A percentile compares a stretch with the other conserved stretches of the same genome.
Conservation (phyloP, 2,888 invertebrate species). For the Atethmia centrago region DNA sequence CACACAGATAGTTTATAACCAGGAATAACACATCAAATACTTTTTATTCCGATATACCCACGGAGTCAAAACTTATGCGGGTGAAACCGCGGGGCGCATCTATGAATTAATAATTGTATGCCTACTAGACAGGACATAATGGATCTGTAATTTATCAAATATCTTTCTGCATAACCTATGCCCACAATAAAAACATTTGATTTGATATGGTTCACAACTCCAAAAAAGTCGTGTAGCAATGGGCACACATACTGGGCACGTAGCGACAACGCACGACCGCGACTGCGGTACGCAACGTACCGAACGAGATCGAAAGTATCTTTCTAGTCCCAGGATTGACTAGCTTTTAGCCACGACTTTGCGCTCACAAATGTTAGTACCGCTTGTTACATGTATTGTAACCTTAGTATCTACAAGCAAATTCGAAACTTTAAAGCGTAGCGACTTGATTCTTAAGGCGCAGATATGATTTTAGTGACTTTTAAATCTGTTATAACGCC, state of each 20-base stretch:
- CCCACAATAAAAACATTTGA: too few relatives aligned
- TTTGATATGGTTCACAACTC: neutral
- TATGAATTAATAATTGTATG: too few relatives aligned
- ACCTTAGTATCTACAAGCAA: neutral
- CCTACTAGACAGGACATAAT: too few relatives aligned
- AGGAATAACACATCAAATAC: too few relatives aligned
- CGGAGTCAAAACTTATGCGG: too few relatives aligned
- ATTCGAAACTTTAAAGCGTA: neutral
- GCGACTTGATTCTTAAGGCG: neutral
- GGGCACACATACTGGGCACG: slow-evolving; percentile 35
- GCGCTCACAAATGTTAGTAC: neutral
- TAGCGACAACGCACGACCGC: slow-evolving; percentile 39
- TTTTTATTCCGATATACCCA: too few relatives aligned
- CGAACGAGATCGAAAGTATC: slow-evolving; percentile 75
- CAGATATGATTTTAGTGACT: too few relatives aligned
- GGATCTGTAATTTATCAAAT: too few relatives aligned
- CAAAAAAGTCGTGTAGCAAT: slow-evolving; percentile 43
- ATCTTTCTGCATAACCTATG: too few relatives aligned
- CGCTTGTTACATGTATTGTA: neutral
- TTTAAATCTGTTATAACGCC: too few relatives aligned
- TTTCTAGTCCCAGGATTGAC: slow-evolving; percentile 23
- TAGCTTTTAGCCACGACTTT: slow-evolving; percentile 41
- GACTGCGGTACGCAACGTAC: slow-evolving; percentile 52
- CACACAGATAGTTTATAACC: too few relatives aligned
- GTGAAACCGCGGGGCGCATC: too few relatives aligned